Evolutionary conservation across 2,888 invertebrate species (phyloP).

Genomic region (Matsumyia berberina): DNA sequence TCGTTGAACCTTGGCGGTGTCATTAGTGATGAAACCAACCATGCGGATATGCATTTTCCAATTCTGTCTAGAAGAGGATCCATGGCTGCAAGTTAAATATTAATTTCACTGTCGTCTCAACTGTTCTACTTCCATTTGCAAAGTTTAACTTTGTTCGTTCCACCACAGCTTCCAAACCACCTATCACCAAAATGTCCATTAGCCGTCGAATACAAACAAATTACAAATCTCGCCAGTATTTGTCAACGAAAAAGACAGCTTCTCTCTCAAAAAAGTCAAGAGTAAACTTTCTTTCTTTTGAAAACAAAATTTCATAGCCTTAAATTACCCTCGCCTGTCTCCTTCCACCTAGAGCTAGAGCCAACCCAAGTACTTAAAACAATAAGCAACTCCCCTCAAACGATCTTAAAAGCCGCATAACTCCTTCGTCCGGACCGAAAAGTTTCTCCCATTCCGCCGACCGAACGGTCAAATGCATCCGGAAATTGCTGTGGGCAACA

Average conservation of each 20-base stretch:
- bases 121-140: not conserved
- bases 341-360: not conserved
- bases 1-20: too few species aligned
- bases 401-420: slow-evolving; percentile 62
- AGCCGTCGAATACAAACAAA: slow-evolving; percentile 15
- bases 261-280: not conserved
- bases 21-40: too few species aligned
- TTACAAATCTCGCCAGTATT: slow-evolving; percentile 47
- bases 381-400: slow-evolving; percentile 64
- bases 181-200: slow-evolving; percentile 13
- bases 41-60: too few species aligned
- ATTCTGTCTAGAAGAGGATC: too few species aligned
- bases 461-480: slow-evolving; percentile 66
- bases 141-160: not conserved
- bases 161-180: too few species aligned
- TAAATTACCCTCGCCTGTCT: slow-evolving; percentile 66
- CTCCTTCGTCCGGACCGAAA: slow-evolving; percentile 51
- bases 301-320: slow-evolving; percentile 43
- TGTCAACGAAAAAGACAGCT: slow-evolving; percentile 23
- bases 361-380: slow-evolving; percentile 65
- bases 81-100: too few species aligned
- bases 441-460: slow-evolving; percentile 46
- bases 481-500: slow-evolving; percentile 72
- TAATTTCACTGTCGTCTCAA: not conserved
- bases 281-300: not conserved